Percentiles rank a stretch among this genome's conserved stretches.
Conservation (phyloP, 2,113 vertebrate genomes). For the Hippotragus niger region DNA sequence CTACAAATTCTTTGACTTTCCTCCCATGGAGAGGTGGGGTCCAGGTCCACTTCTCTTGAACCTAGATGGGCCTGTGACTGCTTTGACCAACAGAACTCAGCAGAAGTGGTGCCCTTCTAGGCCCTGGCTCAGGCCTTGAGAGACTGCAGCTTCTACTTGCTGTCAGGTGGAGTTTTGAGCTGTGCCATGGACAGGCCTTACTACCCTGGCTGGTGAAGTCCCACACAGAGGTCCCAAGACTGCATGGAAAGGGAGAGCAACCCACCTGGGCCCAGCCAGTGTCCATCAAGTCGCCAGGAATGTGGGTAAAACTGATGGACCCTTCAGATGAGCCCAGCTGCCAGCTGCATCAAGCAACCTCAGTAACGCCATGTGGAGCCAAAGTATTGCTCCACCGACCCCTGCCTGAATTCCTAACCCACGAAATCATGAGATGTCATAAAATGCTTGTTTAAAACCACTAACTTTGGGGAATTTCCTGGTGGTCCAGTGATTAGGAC, state of each 20-base stretch:
- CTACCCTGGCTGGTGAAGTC: background rate
- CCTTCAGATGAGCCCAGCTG: background rate
- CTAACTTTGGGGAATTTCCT: background rate
- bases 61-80: background rate
- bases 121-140: background rate
- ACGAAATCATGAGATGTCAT: background rate
- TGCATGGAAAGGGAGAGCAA: accelerated
- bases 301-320: background rate
- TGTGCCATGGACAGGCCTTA: background rate
- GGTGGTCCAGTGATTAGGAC: background rate
- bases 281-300: accelerated
- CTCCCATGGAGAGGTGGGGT: background rate
- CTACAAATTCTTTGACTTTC: background rate
- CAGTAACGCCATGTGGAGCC: accelerated
- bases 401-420: slow-evolving; percentile 20
- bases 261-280: background rate
- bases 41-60: background rate
- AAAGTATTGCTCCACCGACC: background rate
- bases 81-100: background rate
- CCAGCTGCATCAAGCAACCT: background rate
- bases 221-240: background rate
- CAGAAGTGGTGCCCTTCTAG: background rate
- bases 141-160: background rate
- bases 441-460: background rate
- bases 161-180: background rate